Evolutionary conservation across 2,797 vertebrate genomes (phyloP), one percentile per base, ranked within the genome.

Genomic region (Chelmon rostratus): DNA sequence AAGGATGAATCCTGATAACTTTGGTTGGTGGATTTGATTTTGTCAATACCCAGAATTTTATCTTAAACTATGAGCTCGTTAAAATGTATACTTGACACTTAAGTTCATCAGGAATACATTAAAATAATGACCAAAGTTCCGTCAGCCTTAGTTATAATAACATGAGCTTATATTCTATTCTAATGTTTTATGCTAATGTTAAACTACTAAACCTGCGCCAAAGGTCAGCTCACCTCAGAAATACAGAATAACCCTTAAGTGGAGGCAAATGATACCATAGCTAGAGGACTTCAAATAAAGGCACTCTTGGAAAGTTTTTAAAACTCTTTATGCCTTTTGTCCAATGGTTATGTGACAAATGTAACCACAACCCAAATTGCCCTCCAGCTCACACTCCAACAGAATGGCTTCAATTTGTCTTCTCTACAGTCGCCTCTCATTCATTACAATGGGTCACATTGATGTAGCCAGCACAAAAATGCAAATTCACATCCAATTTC

Each of bases 401-500:
- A 83, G 69, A 88, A 83, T 73, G 57, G 72, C 72, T 87, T 78
- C 68, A 50, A 50, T 87, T 80, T 65, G 73, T 73, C 65, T 71
- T 65, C 69, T 74, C 74, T 80, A 61, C 57, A 86, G 73, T 92
- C 25, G 61, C 75, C 72, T 89, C 83, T 84, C 73, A 89, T 90
- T 94, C 81, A 88, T 90, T 87, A 87, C 82, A 86, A 68, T 78
- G 79, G 87, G 84, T 92, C 89, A 91, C 92, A 90, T 89, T 89
- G 84, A 85, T 84, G 76, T 68, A 84, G 78, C 84, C 70, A 81
- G 79, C 73, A 85, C 78, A 90, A 93, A 93, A 91, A 94, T 93
- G 93, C 88, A 88, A 92, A 94, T 93, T 92, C 86, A 70, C 86
- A 90, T 91, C 91, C 90, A 94, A 93, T 94, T 93, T 94, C 91